A percentile compares a stretch with the other conserved stretches of the same genome.
These are phyloP conservation scores for Argya squamiceps DNA, from an alignment of 2,797 vertebrate genomes.

Conservation along the genomic window DNA sequence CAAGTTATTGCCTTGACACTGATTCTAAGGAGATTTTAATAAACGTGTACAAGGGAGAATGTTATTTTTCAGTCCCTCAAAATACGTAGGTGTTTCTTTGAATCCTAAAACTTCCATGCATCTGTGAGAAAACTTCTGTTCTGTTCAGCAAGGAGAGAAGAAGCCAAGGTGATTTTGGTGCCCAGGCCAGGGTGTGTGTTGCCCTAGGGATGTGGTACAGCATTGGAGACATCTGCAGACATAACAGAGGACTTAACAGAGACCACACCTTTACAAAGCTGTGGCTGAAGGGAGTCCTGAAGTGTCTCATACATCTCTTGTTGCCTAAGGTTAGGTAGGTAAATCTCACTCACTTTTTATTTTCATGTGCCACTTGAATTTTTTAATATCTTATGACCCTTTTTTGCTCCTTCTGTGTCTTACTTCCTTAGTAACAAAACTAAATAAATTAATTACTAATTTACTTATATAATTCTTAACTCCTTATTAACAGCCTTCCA, in stretches of 20 bases:
- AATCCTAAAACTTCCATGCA: not conserved
- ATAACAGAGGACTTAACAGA: not conserved
- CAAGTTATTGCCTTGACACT: not conserved
- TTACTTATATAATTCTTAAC: not conserved
- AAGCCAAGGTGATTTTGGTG: not conserved
- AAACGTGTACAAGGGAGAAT: not conserved
- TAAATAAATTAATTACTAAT: not conserved
- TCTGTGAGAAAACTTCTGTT: not conserved
- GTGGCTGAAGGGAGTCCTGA: not conserved
- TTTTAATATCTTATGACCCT: not conserved
- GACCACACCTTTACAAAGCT: not conserved
- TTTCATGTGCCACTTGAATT: not conserved
- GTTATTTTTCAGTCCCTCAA: not conserved
- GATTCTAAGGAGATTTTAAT: not conserved
- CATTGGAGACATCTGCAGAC: not conserved
- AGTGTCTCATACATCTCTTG: not conserved
- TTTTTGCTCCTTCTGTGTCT: not conserved
- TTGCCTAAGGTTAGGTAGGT: slow-evolving; percentile 19
- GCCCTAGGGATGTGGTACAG: not conserved
- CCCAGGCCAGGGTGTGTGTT: not conserved
- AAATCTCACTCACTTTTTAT: slow-evolving; percentile 12
- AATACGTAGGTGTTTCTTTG: not conserved
- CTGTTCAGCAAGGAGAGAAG: not conserved
- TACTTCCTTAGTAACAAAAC: not conserved
- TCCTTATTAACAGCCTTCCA: not conserved